Percentiles rank a stretch among this genome's conserved stretches.
Conservation (phyloP, 2,888 invertebrate genomes). For the Melanotus villosus region DNA sequence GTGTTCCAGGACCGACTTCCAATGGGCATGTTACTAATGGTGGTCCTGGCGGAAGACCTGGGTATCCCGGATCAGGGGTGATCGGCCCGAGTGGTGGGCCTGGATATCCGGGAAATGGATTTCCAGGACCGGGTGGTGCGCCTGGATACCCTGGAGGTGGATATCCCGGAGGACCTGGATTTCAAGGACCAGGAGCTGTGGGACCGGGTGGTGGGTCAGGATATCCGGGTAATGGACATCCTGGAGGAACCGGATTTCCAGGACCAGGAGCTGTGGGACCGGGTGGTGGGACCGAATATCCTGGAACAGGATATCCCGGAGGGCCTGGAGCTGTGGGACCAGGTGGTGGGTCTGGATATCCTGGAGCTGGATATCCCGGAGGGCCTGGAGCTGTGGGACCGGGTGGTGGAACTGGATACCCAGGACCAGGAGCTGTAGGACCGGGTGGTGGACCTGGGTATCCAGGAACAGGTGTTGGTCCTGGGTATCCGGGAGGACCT, state of each 20-base stretch:
- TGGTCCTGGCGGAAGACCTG: conserved; percentile 21
- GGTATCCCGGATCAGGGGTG: neutral
- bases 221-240: conserved; percentile 35
- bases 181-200: neutral
- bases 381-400: no score
- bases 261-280: neutral
- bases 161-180: conserved; percentile 23
- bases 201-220: conserved; percentile 25
- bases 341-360: no score
- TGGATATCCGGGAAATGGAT: conserved; percentile 26
- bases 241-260: neutral
- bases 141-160: conserved; percentile 19
- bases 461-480: conserved; percentile 34
- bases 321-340: no score
- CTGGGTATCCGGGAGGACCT: conserved; percentile 39
- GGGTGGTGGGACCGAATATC: no score
- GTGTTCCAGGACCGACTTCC: conserved; percentile 30
- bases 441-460: neutral
- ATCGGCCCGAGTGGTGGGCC: conserved; percentile 21
- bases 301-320: no score
- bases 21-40: conserved; percentile 9
- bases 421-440: no score
- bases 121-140: neutral
- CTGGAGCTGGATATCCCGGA: no score
- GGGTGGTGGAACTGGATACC: no score